Base-by-base conservation (phyloP, 2,888 invertebrate species). In the Drosophila putrida region DNA sequence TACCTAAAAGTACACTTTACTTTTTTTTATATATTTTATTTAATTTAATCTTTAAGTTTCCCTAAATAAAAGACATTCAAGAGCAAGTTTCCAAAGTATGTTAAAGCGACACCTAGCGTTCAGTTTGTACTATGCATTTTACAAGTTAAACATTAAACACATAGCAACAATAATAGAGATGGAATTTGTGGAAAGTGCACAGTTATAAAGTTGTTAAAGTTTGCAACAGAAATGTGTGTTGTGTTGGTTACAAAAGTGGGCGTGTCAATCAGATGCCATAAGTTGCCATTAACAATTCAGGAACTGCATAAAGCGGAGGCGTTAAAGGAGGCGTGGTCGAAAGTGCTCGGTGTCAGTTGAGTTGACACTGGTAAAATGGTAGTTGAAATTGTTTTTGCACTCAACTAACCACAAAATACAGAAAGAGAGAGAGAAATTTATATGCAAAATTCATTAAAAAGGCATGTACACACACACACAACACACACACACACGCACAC, bases 381-480 rank as follows among this genome's bases (percentile, higher is more conserved):
- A 64, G 46, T 55, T 57, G 41, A 64, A 41, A 44, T 44, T 64
- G 43, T 13, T 36, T 35, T 36, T n/a, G n/a, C 62, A 46, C 10
- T 20, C 9, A 39, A 33, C 31, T 6, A 39, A 33, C 31, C 4
- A n/a, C 11, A 28, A 25, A 5, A 13, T 1, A 11, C 9, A 6
- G 15, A 36, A 33, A 36, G 39, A 9, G 46, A 4, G 31, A 0
- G n/a, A 15, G 4, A 25, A 33, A 53, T 55, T 36, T 35, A 25
- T n/a, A 70, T 75, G 70, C 51, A 65, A 60, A 71, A 64, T 61
- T 46, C 39, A 68, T 53, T 33, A 58, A 64, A 73, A 58, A 57
- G 51, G 20, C 53, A 50, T 25, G 11, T 33, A 38, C 20, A 15
- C 36, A 53, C 4, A 49, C 20, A 57, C 33, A 6, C 15, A 38